A percentile compares a stretch with the other conserved stretches of the same genome.
phyloP scores from a whole-genome alignment of 2,888 invertebrate species.

The Eupithecia inturbata region DNA sequence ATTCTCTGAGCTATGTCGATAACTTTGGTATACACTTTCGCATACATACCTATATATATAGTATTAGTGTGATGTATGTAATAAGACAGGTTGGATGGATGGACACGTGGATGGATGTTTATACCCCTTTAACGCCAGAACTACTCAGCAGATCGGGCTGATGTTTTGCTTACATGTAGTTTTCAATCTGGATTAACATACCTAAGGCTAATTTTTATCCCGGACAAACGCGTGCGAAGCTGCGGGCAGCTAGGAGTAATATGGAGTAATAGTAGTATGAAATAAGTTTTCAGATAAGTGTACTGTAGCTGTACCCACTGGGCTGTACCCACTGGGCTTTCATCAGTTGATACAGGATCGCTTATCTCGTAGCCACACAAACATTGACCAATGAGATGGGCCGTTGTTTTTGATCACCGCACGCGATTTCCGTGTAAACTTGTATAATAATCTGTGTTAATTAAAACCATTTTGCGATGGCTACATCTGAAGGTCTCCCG shows the following conservation, averaged over 20 bases:
- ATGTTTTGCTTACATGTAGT: too few relatives aligned
- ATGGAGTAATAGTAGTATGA: background rate
- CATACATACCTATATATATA: too few relatives aligned
- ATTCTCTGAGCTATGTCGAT: too few relatives aligned
- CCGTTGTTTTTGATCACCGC: slow-evolving; percentile 44
- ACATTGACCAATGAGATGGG: slow-evolving; percentile 45
- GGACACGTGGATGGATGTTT: too few relatives aligned
- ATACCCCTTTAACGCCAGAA: background rate
- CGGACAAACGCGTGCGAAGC: background rate
- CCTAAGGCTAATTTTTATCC: too few relatives aligned
- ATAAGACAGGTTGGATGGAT: too few relatives aligned
- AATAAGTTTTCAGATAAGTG: background rate
- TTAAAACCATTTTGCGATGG: slow-evolving; percentile 57
- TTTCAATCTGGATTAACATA: too few relatives aligned
- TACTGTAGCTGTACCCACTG: background rate
- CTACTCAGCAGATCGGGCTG: background rate
- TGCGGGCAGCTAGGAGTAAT: background rate
- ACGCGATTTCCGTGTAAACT: slow-evolving; percentile 56
- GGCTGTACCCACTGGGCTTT: background rate
- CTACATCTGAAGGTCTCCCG: slow-evolving; percentile 43
- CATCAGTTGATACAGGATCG: background rate
- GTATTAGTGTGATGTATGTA: too few relatives aligned
- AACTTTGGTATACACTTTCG: too few relatives aligned
- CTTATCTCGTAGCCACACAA: slow-evolving; percentile 45
- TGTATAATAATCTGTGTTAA: slow-evolving; percentile 54